Percentiles rank a stretch among this genome's conserved stretches.
Conservation (phyloP, 2,888 invertebrate species). For the Tenodera sinensis region DNA sequence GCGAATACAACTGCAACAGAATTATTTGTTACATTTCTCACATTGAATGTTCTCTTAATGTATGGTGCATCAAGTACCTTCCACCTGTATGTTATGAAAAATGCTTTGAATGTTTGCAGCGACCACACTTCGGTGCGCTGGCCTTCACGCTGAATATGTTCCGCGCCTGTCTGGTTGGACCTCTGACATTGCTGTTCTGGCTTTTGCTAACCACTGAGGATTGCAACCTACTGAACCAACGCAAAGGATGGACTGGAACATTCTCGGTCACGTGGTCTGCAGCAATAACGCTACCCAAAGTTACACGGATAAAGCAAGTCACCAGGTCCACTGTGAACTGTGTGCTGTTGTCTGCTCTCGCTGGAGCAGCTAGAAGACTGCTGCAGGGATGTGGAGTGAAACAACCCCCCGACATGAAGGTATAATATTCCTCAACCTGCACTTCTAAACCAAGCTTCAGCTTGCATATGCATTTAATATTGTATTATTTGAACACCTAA, state of each 20-base stretch:
- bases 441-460: not conserved
- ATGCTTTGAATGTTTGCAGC: constrained; percentile 32
- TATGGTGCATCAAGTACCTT: too few species aligned
- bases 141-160: constrained; percentile 45
- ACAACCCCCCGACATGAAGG: constrained; percentile 50
- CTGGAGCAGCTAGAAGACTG: constrained; percentile 49
- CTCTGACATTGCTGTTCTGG: constrained; percentile 49
- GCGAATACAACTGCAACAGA: too few species aligned
- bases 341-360: constrained; percentile 50
- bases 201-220: constrained; percentile 45
- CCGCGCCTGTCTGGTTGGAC: constrained; percentile 49
- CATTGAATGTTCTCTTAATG: too few species aligned
- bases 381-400: constrained; percentile 49
- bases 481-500: too few species aligned
- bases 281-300: constrained; percentile 45
- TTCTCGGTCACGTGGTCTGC: constrained; percentile 46
- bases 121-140: constrained; percentile 44
- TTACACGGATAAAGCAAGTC: constrained; percentile 40
- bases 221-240: constrained; percentile 44
- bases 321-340: constrained; percentile 53
- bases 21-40: too few species aligned
- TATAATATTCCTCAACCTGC: constrained; percentile 24
- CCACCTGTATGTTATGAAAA: too few species aligned
- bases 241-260: constrained; percentile 29
- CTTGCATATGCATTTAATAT: too few species aligned